Evolutionary conservation across 2,113 vertebrate species (phyloP), one percentile per base, ranked within the genome.

Genomic region (Paradisaea rubra): DNA sequence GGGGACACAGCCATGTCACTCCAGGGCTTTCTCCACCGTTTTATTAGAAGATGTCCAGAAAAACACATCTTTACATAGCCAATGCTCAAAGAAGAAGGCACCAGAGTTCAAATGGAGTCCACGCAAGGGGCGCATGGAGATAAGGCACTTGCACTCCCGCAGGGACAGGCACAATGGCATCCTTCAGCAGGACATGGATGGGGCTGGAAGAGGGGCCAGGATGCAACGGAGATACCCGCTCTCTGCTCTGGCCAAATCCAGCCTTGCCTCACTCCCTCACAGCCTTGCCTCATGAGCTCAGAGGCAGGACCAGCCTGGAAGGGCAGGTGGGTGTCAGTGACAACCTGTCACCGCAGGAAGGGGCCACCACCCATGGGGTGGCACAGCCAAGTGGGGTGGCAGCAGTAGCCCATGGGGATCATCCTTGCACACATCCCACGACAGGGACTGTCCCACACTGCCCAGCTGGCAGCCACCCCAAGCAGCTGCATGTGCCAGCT

Each of bases 31-130:
- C 95, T 95, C 85, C 92, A 89, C 33, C 1, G 3, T 59, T 97
- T 97, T 97, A 97, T 96, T 96, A 81, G 66, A 90, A 86, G 41
- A 95, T 41, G 68, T 86, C 80, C 80, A 90, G 76, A 44, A 93
- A 94, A 93, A 95, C 47, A 90, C 63, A 91, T 74, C 65, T 88
- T 87, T 95, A 86, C 80, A 44, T 71, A 94, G 76, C 63, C 76
- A 95, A 60, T 5, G 2, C 33, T 91, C 7, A 3, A 85, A 95
- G 59, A 89, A 88, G 54, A 59, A 78, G 76, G 79, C 89, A 94
- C 88, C 53, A 88, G 72, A 81, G 42, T 78, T 90, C 78, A 74
- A 89, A 68, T 28, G 64, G 78, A 19, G 41, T 59, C 79, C 52
- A 7, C 50, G 52, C 1, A 0, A 66, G 30, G 31, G n/a, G 79